Evolutionary conservation across 2,888 invertebrate genomes (phyloP).

Genomic region (Polydrusus cervinus): DNA sequence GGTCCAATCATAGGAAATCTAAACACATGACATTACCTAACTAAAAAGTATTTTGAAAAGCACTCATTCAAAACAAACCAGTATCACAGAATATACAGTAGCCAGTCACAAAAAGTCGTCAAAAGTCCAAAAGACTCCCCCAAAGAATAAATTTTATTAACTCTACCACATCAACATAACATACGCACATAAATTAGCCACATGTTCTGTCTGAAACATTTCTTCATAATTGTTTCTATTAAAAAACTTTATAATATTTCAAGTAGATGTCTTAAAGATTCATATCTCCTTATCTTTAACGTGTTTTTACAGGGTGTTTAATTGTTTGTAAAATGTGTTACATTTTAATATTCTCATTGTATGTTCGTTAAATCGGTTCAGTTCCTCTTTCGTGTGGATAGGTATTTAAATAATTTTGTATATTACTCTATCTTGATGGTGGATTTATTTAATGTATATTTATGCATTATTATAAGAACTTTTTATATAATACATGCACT

Average conservation of each 20-base stretch:
- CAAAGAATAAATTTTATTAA: slow-evolving; percentile 28
- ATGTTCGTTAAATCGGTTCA: slow-evolving; percentile 40
- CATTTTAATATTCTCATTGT: slow-evolving; percentile 48
- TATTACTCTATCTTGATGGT: neutral
- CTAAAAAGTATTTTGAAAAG: too few relatives aligned
- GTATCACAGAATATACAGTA: too few relatives aligned
- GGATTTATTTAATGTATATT: neutral
- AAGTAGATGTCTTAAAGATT: slow-evolving; percentile 42
- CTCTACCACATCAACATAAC: slow-evolving; percentile 36
- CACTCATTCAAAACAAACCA: too few relatives aligned
- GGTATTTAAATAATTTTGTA: slow-evolving; percentile 14
- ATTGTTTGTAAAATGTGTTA: slow-evolving; percentile 54
- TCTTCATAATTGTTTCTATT: slow-evolving; percentile 44
- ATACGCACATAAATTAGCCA: slow-evolving; percentile 37
- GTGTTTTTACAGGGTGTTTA: slow-evolving; percentile 53
- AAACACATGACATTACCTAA: too few relatives aligned
- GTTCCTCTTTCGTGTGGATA: slow-evolving; percentile 34
- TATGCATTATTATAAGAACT: neutral
- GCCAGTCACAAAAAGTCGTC: slow-evolving; percentile 16
- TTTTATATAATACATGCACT: too few relatives aligned
- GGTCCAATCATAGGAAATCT: too few relatives aligned
- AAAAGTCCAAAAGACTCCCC: slow-evolving; percentile 4
- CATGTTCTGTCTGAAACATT: slow-evolving; percentile 41
- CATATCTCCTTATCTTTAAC: slow-evolving; percentile 42
- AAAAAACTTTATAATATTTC: slow-evolving; percentile 49